These are phyloP conservation scores for Halocaridina rubra DNA, from an alignment of 2,888 invertebrate genomes.

Conservation along the genomic window DNA sequence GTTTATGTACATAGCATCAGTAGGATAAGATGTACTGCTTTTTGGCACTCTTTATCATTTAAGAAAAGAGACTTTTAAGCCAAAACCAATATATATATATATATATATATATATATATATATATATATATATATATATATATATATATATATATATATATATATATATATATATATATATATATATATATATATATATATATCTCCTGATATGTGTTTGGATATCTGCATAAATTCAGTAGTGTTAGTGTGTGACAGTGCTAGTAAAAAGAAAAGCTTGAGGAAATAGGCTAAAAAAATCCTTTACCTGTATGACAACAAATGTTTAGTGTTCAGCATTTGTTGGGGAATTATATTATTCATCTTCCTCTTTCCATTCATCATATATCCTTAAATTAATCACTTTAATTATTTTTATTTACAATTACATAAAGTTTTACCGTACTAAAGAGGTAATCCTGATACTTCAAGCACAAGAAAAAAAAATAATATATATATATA, in stretches of 20 bases:
- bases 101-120: not conserved
- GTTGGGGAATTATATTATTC: too few species aligned
- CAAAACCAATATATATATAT: not conserved
- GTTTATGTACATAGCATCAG: slow-evolving; percentile 38
- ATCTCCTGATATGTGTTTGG: not conserved
- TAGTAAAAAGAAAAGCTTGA: too few species aligned
- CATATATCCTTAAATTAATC: too few species aligned
- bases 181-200: not conserved
- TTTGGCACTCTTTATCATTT: not conserved
- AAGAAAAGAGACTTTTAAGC: not conserved
- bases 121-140: not conserved
- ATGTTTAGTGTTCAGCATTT: too few species aligned
- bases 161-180: not conserved
- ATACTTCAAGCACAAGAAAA: too few species aligned
- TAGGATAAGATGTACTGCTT: slow-evolving; percentile 31
- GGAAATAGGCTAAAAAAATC: too few species aligned
- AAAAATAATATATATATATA: too few species aligned
- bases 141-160: not conserved
- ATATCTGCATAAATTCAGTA: not conserved
- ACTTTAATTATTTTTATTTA: too few species aligned
- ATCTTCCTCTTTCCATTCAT: too few species aligned
- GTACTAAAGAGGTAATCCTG: too few species aligned
- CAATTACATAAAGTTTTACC: too few species aligned
- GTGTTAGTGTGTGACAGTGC: not conserved
- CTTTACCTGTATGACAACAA: too few species aligned